Evolutionary conservation across 2,888 invertebrate genomes (phyloP).

Genomic region (Harpagoxenus sublaevis): DNA sequence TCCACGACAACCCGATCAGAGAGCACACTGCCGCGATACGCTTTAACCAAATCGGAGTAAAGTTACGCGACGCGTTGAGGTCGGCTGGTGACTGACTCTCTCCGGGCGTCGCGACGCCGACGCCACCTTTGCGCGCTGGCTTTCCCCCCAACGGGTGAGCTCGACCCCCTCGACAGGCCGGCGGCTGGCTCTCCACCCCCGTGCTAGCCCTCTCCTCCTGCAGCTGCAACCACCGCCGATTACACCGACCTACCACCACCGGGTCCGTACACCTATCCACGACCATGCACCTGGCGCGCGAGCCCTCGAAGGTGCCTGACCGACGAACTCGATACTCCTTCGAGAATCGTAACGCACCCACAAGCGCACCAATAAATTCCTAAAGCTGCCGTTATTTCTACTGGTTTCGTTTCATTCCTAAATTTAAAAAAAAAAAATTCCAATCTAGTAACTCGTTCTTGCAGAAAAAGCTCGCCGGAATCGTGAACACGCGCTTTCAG

Average conservation of each 20-base stretch:
- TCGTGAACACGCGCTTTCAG: neutral
- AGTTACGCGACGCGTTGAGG: conserved; percentile 83
- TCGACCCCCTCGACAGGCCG: conserved; percentile 63
- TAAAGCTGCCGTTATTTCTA: neutral
- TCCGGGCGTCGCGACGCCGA: conserved; percentile 85
- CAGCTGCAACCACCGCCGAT: conserved; percentile 74
- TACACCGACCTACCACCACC: conserved; percentile 60
- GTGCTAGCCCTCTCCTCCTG: conserved; percentile 45
- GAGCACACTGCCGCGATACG: neutral
- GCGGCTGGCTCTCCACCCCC: conserved; percentile 32
- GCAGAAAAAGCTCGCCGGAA: neutral
- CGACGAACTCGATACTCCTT: conserved; percentile 63
- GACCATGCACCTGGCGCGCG: conserved; percentile 72
- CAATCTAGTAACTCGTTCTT: neutral
- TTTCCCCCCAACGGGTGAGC: conserved; percentile 68
- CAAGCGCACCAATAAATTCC: neutral
- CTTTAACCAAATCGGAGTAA: conserved; percentile 59
- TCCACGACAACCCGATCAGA: neutral
- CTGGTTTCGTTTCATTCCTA: neutral
- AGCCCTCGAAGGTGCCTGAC: conserved; percentile 75
- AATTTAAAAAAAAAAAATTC: neutral
- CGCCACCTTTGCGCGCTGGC: conserved; percentile 82
- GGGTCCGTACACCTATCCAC: conserved; percentile 66
- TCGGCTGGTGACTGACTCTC: conserved; percentile 85
- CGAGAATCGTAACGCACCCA: conserved; percentile 30